Base-by-base conservation (phyloP, 1,140 invertebrate species). In the Laodelphax striatellus region DNA sequence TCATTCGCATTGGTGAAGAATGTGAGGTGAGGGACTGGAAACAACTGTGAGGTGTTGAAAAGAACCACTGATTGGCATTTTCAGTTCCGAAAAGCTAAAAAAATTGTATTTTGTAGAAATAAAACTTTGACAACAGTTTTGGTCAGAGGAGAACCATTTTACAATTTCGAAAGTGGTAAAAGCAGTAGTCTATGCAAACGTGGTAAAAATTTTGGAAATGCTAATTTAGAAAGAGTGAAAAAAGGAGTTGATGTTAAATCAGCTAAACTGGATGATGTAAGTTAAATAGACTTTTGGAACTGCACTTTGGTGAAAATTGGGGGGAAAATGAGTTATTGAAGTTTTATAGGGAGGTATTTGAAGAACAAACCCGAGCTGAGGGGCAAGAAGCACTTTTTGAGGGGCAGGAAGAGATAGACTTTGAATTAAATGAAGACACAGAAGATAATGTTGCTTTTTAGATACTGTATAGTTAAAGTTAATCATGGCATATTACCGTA, bases 1-100 rank as follows among this genome's bases (percentile, higher is more conserved):
- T 46, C 21, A 42, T 58, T 31, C 56, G 24, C 22, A 2, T 58
- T 46, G 56, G 56, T 24, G 46, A 42, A 16, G 56, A 58, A 21
- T 56, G 56, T 43, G 19, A 17, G 24, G 42, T 58, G 16, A 8
- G 9, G 34, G 55, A 63, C 14, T 63, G 61, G 57, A 64, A 64
- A 50, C n/a, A 16, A 21, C n/a, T 28, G 16, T 58, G 34, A 57
- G 19, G 17, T 57, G 11, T 38, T 57, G 19, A 57, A 8, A 24
- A 57, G 42, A 38, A 34, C 55, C 6, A 41, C 4, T 42, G n/a
- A 57, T 38, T 57, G 55, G 55, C 55, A 57, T 41, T 57, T 57
- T 41, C 53, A 19, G 6, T 55, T 55, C 53, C 53, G 24, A 55
- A 55, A 55, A 55, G 24, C 17, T 11, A 19, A 24, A 17, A 55